Conservation (phyloP, 1,140 invertebrate genomes). For the Bombus sylvicola region DNA sequence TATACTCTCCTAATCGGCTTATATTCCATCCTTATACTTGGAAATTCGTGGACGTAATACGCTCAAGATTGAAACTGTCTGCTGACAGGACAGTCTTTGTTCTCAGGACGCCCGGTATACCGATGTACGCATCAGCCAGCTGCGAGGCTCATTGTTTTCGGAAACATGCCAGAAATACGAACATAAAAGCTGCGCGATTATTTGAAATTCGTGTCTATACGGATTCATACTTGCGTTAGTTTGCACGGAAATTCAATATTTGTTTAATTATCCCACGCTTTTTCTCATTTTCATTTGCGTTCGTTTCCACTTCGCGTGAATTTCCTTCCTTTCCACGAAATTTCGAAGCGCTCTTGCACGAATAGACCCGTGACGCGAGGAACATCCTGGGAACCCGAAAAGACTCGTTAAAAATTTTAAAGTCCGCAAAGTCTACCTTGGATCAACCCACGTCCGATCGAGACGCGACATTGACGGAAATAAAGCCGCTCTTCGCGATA, state of each 20-base stretch:
- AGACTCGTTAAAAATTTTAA: neutral
- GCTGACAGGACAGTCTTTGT: conserved; percentile 62
- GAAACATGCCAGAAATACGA: conserved; percentile 49
- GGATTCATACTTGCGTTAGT: conserved; percentile 4
- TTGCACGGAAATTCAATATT: conserved; percentile 31
- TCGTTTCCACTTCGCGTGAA: no score
- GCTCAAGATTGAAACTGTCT: conserved; percentile 62
- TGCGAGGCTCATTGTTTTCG: conserved; percentile 58
- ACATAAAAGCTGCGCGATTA: conserved; percentile 14
- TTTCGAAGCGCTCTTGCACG: neutral
- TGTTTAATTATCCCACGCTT: conserved; percentile 38
- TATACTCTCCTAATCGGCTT: conserved; percentile 43
- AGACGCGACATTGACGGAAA: neutral
- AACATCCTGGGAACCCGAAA: no score
- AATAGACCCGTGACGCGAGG: neutral
- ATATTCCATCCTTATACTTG: conserved; percentile 51
- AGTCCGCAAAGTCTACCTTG: no score
- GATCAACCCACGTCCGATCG: neutral
- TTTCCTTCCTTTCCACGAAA: neutral
- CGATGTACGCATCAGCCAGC: conserved; percentile 43
- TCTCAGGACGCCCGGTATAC: conserved; percentile 51
- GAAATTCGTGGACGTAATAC: conserved; percentile 56
- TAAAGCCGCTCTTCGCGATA: neutral
- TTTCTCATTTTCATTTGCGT: neutral
- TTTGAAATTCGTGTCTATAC: conserved; percentile 41